Evolutionary conservation across 2,113 vertebrate species (phyloP).

Genomic region (Poicephalus meyeri): DNA sequence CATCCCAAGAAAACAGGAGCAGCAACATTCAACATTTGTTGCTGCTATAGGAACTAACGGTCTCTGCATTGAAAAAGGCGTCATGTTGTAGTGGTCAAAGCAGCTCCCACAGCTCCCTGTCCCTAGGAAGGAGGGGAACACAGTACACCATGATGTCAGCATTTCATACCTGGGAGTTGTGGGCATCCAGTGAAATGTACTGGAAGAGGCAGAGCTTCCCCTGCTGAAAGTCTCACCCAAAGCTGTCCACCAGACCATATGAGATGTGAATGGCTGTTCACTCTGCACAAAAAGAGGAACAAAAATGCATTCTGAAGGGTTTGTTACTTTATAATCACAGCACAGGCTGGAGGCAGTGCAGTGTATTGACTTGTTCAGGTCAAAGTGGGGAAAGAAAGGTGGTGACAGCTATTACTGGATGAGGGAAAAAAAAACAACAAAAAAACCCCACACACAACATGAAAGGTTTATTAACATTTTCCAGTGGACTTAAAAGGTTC

Average conservation of each 20-base stretch:
- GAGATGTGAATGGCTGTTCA: rapidly evolving
- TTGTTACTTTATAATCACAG: conserved; percentile 1
- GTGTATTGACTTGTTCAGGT: neutral
- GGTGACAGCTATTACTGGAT: conserved; percentile 44
- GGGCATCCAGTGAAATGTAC: rapidly evolving
- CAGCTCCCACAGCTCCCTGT: neutral
- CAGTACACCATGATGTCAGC: rapidly evolving
- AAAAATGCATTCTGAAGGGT: neutral
- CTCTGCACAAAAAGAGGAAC: neutral
- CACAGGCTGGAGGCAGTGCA: neutral
- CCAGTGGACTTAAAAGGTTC: neutral
- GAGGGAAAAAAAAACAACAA: neutral
- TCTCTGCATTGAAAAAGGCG: no score
- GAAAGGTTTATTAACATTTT: conserved; percentile 15
- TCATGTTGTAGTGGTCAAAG: rapidly evolving
- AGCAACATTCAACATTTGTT: rapidly evolving
- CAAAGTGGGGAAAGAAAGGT: conserved; percentile 22
- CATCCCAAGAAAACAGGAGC: neutral
- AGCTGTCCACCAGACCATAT: neutral
- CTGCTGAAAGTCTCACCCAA: neutral
- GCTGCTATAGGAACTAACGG: neutral
- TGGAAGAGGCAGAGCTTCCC: neutral
- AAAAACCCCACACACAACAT: neutral
- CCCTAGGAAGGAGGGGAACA: neutral
- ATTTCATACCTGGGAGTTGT: rapidly evolving